Evolutionary conservation across 2,888 invertebrate genomes (phyloP).

Genomic region (Listrodromus nycthemerus): DNA sequence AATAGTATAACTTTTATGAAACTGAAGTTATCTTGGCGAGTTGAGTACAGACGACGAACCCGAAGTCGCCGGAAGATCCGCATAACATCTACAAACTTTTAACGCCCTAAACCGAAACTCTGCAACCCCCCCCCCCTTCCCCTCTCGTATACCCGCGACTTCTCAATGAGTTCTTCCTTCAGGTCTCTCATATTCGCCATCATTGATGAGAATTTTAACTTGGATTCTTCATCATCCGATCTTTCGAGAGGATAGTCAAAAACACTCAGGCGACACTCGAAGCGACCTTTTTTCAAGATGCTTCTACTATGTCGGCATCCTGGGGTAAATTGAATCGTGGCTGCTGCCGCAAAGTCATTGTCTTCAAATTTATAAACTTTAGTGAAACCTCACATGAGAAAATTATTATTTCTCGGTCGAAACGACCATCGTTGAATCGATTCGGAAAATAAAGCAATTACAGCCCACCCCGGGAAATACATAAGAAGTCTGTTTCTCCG

Average conservation of each 20-base stretch:
- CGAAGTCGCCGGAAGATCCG: not conserved
- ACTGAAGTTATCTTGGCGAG: slow-evolving; percentile 9
- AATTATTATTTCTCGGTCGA: not conserved
- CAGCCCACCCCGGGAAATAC: no score
- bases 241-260: slow-evolving; percentile 41
- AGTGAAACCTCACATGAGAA: not conserved
- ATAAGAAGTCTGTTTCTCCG: not conserved
- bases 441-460: not conserved
- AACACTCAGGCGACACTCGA: slow-evolving; percentile 10
- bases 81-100: slow-evolving; percentile 40
- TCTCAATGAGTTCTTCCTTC: slow-evolving; percentile 42
- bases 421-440: not conserved
- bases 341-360: not conserved
- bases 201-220: slow-evolving; percentile 56
- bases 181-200: slow-evolving; percentile 44
- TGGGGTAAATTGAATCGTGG: slow-evolving; percentile 19
- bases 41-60: slow-evolving; percentile 3
- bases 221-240: slow-evolving; percentile 53
- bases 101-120: slow-evolving; percentile 16
- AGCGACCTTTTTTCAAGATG: slow-evolving; percentile 1
- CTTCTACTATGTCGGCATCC: slow-evolving; percentile 17
- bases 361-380: slow-evolving; percentile 28
- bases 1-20: slow-evolving; percentile 8
- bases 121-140: not conserved
- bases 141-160: slow-evolving; percentile 11